phyloP scores from a whole-genome alignment of 2,797 vertebrate species.

The Danio kyathit region DNA sequence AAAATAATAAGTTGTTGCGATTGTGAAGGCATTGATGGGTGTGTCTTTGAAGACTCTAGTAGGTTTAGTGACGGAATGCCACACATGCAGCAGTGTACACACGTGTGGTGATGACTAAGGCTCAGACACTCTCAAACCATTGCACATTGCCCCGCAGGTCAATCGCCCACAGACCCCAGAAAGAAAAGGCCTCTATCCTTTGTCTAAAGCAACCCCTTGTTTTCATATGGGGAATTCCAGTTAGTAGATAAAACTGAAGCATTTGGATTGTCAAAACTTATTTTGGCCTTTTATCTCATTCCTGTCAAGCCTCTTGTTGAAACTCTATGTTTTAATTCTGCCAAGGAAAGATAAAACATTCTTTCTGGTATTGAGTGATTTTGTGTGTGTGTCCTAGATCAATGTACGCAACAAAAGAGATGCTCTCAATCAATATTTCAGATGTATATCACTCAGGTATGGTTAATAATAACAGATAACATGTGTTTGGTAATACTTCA shows the following conservation, averaged over 20 bases:
- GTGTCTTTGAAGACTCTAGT: conserved; percentile 53
- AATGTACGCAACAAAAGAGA: background rate
- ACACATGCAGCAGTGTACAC: conserved; percentile 73
- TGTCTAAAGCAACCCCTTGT: conserved; percentile 46
- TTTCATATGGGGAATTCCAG: conserved; percentile 54
- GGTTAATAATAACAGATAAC: background rate
- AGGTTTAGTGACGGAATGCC: conserved; percentile 70
- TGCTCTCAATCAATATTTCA: conserved; percentile 7
- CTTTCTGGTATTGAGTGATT: background rate
- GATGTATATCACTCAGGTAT: background rate
- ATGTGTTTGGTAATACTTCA: background rate
- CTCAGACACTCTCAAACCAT: conserved; percentile 62
- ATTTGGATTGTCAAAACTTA: conserved; percentile 6
- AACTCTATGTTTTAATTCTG: background rate
- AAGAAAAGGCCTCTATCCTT: conserved; percentile 37
- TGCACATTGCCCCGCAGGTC: conserved; percentile 52
- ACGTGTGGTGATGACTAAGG: conserved; percentile 67
- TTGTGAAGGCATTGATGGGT: conserved; percentile 19
- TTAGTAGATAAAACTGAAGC: conserved; percentile 41
- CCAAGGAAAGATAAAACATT: background rate
- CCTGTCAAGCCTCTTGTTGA: conserved; percentile 5
- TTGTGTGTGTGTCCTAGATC: conserved; percentile 8
- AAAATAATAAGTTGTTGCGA: conserved; percentile 7
- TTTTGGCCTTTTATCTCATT: conserved; percentile 1
- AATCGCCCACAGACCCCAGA: conserved; percentile 47